A percentile compares a stretch with the other conserved stretches of the same genome.
Evolutionary conservation across 2,113 vertebrate species (phyloP).

Genomic region (Heterotilapia buettikoferi): DNA sequence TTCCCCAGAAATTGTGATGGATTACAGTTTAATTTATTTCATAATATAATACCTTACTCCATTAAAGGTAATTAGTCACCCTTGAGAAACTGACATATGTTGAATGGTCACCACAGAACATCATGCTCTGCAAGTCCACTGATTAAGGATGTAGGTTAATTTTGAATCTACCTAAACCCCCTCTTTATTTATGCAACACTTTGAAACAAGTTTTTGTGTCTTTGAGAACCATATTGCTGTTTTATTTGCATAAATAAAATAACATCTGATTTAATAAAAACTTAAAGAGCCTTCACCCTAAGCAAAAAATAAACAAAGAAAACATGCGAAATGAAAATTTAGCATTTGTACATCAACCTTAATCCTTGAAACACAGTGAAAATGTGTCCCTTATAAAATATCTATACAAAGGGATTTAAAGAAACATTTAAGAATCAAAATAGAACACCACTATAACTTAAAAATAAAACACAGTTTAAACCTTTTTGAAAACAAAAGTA

Average conservation of each 20-base stretch:
- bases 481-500: background rate
- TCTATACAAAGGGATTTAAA: background rate
- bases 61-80: background rate
- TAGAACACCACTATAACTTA: background rate
- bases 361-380: background rate
- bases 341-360: background rate
- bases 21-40: background rate
- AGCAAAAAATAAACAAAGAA: accelerated
- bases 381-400: background rate
- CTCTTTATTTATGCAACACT: background rate
- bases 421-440: background rate
- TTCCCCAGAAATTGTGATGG: background rate
- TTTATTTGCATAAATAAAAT: background rate
- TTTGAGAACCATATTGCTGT: background rate
- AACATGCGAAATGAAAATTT: background rate
- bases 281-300: background rate
- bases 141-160: background rate
- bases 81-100: background rate
- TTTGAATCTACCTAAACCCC: background rate
- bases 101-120: background rate
- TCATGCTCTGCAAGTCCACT: background rate
- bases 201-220: background rate
- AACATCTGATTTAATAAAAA: background rate
- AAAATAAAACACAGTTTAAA: background rate
- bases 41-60: background rate